Evolutionary conservation across 2,113 vertebrate species (phyloP), one percentile per base, ranked within the genome.

Genomic region (Clarias macrocephalus): DNA sequence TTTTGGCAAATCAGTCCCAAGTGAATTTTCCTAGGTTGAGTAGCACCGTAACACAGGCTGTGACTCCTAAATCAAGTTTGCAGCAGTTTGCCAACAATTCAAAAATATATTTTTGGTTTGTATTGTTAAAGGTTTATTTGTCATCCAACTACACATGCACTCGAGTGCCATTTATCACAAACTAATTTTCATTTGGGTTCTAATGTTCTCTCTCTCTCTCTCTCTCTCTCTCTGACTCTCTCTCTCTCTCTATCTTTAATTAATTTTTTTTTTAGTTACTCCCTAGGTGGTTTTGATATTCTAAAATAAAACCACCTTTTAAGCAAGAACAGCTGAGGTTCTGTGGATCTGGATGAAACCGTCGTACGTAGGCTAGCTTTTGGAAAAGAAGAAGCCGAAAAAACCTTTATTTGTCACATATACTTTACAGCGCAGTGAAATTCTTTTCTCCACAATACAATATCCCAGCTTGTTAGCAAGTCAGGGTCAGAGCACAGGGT

Each of bases 71-170:
- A 79, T 79, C 28, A 57, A 57, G 52, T 52, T 57, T 4, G 7
- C 57, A 18, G 6, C n/a, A 56, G 13, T 18, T 30, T 79, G 15
- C 8, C 21, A 80, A 80, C 13, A 28, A 57, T 57, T 30, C 52
- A 76, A 52, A 76, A 25, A 73, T 5, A 73, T 52, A 76, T 48
- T 48, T 48, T 48, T 48, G 23, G 3, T 25, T 54, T 76, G 42
- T 48, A 48, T n/a, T 76, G 21, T 76, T 76, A 52, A 76, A 54
- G 73, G 73, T 54, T 76, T 54, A 76, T 76, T 76, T 52, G 42
- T 52, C 73, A 76, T 52, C 73, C 12, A 76, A 48, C 11, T 52
- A 76, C 23, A n/a, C 6, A 5, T 52, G 70, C 70, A 23, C 37
- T 42, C 1, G 3, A 19, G 33, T 11, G 23, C 21, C 73, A 76